These are phyloP conservation scores for Caenorhabditis sp. DNA, from an alignment of 2,888 invertebrate species.

Conservation along the genomic window DNA sequence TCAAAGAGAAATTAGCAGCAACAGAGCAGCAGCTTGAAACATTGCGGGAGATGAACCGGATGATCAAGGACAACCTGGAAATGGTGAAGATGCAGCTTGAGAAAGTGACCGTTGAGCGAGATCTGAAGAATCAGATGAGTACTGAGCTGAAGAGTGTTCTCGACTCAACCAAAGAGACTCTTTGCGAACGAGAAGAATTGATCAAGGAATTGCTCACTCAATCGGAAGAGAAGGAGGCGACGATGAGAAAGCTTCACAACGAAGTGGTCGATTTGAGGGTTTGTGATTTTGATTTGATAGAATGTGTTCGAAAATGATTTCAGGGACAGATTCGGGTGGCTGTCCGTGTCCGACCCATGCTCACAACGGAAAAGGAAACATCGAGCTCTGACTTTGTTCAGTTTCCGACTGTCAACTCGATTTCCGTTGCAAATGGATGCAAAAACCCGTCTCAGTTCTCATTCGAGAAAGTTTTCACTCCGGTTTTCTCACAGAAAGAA, in stretches of 20 bases:
- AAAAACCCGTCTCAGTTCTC: conserved; percentile 42
- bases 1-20: conserved; percentile 12
- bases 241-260: conserved; percentile 64
- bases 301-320: not conserved
- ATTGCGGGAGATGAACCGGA: not conserved
- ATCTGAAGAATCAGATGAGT: not conserved
- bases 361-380: conserved; percentile 37
- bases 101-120: not conserved
- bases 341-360: conserved; percentile 67
- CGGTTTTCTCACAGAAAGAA: conserved; percentile 53
- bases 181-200: not conserved
- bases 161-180: not conserved
- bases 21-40: conserved; percentile 2
- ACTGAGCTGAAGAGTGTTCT: not conserved
- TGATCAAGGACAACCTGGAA: conserved; percentile 5
- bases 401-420: conserved; percentile 59
- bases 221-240: conserved; percentile 69
- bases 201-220: not conserved
- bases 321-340: conserved; percentile 73
- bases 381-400: conserved; percentile 32
- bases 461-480: conserved; percentile 70
- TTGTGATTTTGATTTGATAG: not conserved
- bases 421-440: conserved; percentile 14
- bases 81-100: conserved; percentile 2
- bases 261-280: conserved; percentile 69